phyloP scores from a whole-genome alignment of 2,113 vertebrate species.

The Semnornis frantzii region DNA sequence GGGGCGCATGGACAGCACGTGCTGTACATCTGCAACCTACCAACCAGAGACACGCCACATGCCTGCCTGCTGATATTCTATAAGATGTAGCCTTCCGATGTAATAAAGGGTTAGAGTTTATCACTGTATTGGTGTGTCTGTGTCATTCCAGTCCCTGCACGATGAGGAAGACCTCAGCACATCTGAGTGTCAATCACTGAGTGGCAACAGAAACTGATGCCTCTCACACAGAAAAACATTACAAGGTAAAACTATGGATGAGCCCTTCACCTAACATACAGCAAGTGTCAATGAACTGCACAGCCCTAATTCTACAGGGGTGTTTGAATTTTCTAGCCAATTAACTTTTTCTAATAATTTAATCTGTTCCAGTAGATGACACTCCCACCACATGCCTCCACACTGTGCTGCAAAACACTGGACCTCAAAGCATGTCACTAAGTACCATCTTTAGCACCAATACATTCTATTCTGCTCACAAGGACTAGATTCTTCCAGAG shows the following conservation, averaged over 20 bases:
- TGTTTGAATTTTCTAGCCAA: not conserved
- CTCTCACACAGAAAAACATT: not conserved
- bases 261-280: not conserved
- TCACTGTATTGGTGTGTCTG: too few relatives aligned
- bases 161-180: too few relatives aligned
- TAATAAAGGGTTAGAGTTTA: too few relatives aligned
- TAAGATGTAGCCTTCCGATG: too few relatives aligned
- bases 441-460: not conserved
- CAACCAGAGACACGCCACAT: too few relatives aligned
- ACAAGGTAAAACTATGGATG: not conserved
- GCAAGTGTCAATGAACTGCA: not conserved
- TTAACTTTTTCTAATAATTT: not conserved
- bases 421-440: not conserved
- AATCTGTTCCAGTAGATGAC: not conserved
- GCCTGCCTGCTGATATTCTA: too few relatives aligned
- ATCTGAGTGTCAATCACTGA: not conserved
- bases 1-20: too few relatives aligned
- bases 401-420: not conserved
- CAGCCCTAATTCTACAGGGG: not conserved
- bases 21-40: too few relatives aligned
- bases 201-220: not conserved
- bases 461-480: not conserved
- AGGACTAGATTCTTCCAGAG: not conserved
- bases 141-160: too few relatives aligned
- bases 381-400: not conserved